Evolutionary conservation across 2,888 invertebrate species (phyloP).

Genomic region (Prenolepis imparis): DNA sequence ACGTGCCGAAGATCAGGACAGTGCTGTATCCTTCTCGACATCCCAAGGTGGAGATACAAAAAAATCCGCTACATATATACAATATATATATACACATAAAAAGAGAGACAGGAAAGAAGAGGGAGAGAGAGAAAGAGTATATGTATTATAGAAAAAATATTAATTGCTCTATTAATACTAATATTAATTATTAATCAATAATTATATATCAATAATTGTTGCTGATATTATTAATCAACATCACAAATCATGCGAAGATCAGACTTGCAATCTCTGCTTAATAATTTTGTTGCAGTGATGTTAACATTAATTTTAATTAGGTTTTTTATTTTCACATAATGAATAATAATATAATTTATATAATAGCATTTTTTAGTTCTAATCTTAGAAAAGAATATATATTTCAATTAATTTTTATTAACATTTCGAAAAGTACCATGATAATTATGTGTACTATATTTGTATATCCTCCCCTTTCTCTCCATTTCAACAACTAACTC

Average conservation of each 20-base stretch:
- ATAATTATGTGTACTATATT: not conserved
- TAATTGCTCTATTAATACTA: not conserved
- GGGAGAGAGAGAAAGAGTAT: not conserved
- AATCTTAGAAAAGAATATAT: not conserved
- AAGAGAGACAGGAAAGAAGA: no score
- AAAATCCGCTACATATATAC: not conserved
- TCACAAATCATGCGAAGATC: not conserved
- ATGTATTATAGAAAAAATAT: not conserved
- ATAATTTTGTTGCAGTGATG: not conserved
- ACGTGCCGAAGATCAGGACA: conserved; percentile 77
- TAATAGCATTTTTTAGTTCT: not conserved
- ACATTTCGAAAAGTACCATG: not conserved
- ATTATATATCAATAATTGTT: not conserved
- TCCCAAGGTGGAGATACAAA: not conserved
- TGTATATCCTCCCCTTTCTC: no score
- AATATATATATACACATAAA: no score
- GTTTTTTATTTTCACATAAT: not conserved
- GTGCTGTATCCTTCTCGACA: conserved; percentile 69
- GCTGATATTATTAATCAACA: not conserved
- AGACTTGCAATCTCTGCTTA: not conserved
- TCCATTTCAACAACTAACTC: no score
- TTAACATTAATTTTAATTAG: not conserved
- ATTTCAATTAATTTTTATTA: not conserved
- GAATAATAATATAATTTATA: not conserved
- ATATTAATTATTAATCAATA: not conserved